These are phyloP conservation scores for Craterocephalus amniculus DNA, from an alignment of 2,797 vertebrate genomes.

Conservation along the genomic window DNA sequence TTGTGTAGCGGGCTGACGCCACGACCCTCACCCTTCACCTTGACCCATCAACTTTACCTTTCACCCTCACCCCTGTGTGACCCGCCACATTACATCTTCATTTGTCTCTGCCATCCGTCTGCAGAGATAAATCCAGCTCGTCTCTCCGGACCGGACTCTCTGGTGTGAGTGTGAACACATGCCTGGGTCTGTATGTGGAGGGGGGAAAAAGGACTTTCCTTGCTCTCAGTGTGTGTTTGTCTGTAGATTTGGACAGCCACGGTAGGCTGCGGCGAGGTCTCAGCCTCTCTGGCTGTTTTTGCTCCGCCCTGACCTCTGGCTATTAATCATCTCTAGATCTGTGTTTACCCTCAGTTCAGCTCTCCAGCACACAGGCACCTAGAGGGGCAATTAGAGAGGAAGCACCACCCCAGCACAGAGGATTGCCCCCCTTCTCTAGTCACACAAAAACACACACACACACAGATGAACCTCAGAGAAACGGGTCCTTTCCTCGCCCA, in stretches of 20 bases:
- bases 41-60: constrained; percentile 67
- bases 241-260: constrained; percentile 37
- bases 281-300: constrained; percentile 80
- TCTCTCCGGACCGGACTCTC: constrained; percentile 29
- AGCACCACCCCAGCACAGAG: constrained; percentile 64
- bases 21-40: constrained; percentile 69
- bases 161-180: constrained; percentile 18
- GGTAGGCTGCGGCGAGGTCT: constrained; percentile 71
- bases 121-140: constrained; percentile 14
- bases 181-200: constrained; percentile 18
- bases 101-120: constrained; percentile 14
- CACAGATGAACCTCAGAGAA: constrained; percentile 33
- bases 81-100: constrained; percentile 36
- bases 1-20: constrained; percentile 47
- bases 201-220: neutral
- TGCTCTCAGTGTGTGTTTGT: constrained; percentile 29
- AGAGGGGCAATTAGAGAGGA: constrained; percentile 99
- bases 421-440: constrained; percentile 59
- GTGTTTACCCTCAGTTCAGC: constrained; percentile 97
- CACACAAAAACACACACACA: constrained; percentile 10
- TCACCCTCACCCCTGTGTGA: constrained; percentile 64
- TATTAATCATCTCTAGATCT: constrained; percentile 99
- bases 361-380: constrained; percentile 96
- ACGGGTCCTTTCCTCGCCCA: constrained; percentile 30
- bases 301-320: constrained; percentile 88